Base-by-base conservation (phyloP, 2,888 invertebrate genomes). In the Bellardia pandia region DNA sequence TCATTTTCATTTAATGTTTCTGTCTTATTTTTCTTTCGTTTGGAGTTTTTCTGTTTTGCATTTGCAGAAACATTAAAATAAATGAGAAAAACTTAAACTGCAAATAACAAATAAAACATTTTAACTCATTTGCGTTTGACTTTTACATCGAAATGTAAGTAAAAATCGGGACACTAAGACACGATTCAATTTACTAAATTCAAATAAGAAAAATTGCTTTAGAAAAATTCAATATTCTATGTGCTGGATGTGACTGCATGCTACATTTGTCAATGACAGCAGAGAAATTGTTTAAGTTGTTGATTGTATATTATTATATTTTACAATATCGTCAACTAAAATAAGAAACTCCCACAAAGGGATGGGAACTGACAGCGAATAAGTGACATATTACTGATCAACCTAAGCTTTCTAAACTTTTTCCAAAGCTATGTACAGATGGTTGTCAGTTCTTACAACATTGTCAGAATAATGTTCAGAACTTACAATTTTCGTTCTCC, bases 171-270 rank as follows among this genome's bases (percentile, higher is more conserved):
- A 89, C 89, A 86, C 79, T 76, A 72, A 86, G 87, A 85, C 89
- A 89, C 89, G 89, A 89, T 89, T 89, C 89, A 89, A 89, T 89
- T 89, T 89, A 84, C 81, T 82, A 88, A 89, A 89, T 86, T 48
- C 53, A 64, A 40, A 40, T 11, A 42, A 75, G 53, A 33, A 76
- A 64, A 53, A 78, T 40, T 77, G 3, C 9, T 76, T 11, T 23
- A 66, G 30, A 42, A 64, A 66, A 66, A 42, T 77, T 77, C 71
- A 71, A 83, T 83, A 71, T 77, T 77, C 83, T 77, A 37, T 71
- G 23, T 37, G 56, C 42, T 77, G 77, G 62, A 77, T 83, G 77
- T 56, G 60, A 60, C 33, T 60, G 42, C 30, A n/a, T 53, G 62
- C 13, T 69, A 58, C 51, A 76, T 82, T 82, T 82, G 75, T 75